Evolutionary conservation across 64 coral and sea anemone genomes (phyloP), one percentile per base, ranked within the genome.

Genomic region (Astreopora myriophthalma): DNA sequence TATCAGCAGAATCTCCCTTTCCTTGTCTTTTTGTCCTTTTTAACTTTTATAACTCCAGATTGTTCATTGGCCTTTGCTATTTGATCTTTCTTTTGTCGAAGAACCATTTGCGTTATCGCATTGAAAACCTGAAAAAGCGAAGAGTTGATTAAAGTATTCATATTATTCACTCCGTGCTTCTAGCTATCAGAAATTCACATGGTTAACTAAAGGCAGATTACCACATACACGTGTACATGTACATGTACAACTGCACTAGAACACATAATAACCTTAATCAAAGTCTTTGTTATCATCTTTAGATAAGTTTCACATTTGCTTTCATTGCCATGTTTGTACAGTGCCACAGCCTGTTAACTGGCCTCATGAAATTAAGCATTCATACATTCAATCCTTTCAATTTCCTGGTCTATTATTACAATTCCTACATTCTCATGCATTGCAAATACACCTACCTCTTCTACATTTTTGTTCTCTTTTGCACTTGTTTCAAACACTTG

Each of bases 401-500:
- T 16, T 55, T 55, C 3, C 10, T 3, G 12, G 12, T 19, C 51
- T 55, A 55, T 55, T 55, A 8, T 19, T 55, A 55, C 51, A 55
- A 13, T 55, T 55, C 51, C 17, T 55, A 55, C 13, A 14, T 14
- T 3, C 51, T 16, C 5, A 11, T 46, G 42, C n/a, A n/a, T n/a
- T n/a, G 17, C 17, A 14, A 55, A 11, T 13, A 34, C 10, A 22
- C 96, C 63, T 94, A 99, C 97, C 86, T 90, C 90, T 87, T 99
- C 97, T 76, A 99, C 97, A 95, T 99, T 96, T 69, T 94, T 74
- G 37, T 99, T 99, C 66, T 99, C 97, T 93, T 99, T 99, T 62
- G 97, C 97, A 96, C 97, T 99, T 28, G 97, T 99, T 94, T 99
- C 97, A 90, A 99, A 99, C 35, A 99, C 75, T 61, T 96, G 91